These are phyloP conservation scores for Coptotermes formosanus DNA, from an alignment of 1,140 invertebrate genomes.

Conservation along the genomic window DNA sequence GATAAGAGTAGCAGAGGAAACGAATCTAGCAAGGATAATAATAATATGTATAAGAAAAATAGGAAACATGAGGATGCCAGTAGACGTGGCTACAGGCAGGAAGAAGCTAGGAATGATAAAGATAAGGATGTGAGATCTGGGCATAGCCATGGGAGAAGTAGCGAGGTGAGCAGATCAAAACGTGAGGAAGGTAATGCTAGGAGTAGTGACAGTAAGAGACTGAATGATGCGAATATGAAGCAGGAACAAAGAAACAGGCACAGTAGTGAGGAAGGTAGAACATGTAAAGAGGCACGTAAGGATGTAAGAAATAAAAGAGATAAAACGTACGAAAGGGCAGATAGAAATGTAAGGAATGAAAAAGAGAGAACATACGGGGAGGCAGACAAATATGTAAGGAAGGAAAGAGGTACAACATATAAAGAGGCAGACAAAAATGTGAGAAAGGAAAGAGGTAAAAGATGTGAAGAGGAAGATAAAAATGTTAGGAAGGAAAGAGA, in stretches of 20 bases:
- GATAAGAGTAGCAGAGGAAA: not conserved
- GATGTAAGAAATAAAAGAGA: not conserved
- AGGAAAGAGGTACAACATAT: not conserved
- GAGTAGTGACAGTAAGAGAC: not conserved
- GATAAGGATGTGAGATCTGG: not conserved
- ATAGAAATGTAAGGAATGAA: not conserved
- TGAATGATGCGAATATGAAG: not conserved
- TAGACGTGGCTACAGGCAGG: not conserved
- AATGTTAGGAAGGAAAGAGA: not conserved
- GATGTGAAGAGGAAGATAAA: not conserved
- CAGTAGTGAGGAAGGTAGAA: not conserved
- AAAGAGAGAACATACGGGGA: not conserved
- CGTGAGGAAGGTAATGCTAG: not conserved
- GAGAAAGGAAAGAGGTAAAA: not conserved
- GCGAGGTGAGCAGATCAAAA: not conserved
- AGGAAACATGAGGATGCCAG: not conserved
- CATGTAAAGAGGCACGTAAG: not conserved
- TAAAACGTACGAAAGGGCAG: not conserved
- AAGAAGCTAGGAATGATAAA: not conserved
- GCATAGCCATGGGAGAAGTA: not conserved
- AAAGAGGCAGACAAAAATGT: not conserved
- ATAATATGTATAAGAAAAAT: not conserved
- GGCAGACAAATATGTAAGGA: not conserved
- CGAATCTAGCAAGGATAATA: not conserved
- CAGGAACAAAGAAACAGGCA: not conserved